Conservation (phyloP, 2,113 vertebrate genomes). For the Cryptotis parvus region DNA sequence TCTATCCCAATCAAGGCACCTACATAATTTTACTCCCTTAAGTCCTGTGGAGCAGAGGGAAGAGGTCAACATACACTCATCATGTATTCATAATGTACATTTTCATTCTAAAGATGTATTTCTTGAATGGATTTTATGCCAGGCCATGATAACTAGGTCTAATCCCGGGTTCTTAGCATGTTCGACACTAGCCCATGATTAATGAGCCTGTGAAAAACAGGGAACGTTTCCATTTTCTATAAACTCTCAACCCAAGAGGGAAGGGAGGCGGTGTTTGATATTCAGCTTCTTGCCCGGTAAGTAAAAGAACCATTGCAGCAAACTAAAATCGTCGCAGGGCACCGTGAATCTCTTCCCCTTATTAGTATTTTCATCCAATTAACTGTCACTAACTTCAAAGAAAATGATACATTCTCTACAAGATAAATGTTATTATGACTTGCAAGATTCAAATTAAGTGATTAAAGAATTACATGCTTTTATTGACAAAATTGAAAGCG, state of each 20-base stretch:
- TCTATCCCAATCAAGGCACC: background rate
- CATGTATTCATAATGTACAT: background rate
- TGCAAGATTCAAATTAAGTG: background rate
- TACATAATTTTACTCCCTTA: background rate
- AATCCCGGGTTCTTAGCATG: background rate
- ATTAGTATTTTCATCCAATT: background rate
- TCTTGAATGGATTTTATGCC: conserved; percentile 32
- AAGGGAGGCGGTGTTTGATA: too few species aligned
- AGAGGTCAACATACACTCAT: background rate
- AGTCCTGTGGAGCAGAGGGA: background rate
- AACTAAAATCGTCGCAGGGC: background rate
- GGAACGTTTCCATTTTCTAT: background rate
- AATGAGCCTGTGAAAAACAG: background rate
- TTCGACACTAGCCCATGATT: background rate
- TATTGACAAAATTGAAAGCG: background rate
- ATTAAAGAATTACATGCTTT: background rate
- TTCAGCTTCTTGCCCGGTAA: background rate
- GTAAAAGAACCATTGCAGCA: background rate
- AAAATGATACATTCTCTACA: background rate
- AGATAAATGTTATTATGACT: background rate
- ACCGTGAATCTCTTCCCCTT: background rate
- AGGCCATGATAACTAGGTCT: background rate
- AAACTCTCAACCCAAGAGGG: background rate
- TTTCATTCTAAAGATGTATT: background rate
- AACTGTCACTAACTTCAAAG: background rate